Evolutionary conservation across 2,113 vertebrate species (phyloP).

Genomic region (Glareola pratincola): DNA sequence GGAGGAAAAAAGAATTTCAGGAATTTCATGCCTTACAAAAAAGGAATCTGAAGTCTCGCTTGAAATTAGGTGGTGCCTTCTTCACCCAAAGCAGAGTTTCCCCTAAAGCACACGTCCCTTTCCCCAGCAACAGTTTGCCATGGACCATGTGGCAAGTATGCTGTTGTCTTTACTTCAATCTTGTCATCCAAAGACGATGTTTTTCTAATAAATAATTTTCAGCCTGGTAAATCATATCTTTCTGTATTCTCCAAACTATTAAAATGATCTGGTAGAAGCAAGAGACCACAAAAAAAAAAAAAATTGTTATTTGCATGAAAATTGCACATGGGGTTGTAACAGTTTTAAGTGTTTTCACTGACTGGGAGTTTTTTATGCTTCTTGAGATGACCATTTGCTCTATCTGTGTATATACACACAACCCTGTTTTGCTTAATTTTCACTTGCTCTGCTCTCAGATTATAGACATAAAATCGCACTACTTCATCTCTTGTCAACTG

Average conservation of each 20-base stretch:
- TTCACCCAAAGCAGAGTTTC: not conserved
- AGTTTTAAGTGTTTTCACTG: not conserved
- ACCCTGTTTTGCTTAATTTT: not conserved
- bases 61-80: not conserved
- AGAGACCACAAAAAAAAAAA: not conserved
- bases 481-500: not conserved
- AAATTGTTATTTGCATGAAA: not conserved
- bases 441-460: not conserved
- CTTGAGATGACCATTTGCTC: not conserved
- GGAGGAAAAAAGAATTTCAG: not conserved
- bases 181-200: not conserved
- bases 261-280: not conserved
- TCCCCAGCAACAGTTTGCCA: not conserved
- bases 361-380: not conserved
- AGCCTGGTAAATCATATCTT: not conserved
- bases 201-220: not conserved
- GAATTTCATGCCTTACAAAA: not conserved
- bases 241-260: not conserved
- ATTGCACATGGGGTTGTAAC: not conserved
- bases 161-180: not conserved
- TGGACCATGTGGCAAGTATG: not conserved
- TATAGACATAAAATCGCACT: not conserved
- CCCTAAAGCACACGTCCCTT: not conserved
- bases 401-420: not conserved
- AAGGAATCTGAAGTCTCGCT: not conserved